These are phyloP conservation scores for Amblyopsis hoosieri DNA, from an alignment of 2,797 vertebrate species.

Conservation along the genomic window DNA sequence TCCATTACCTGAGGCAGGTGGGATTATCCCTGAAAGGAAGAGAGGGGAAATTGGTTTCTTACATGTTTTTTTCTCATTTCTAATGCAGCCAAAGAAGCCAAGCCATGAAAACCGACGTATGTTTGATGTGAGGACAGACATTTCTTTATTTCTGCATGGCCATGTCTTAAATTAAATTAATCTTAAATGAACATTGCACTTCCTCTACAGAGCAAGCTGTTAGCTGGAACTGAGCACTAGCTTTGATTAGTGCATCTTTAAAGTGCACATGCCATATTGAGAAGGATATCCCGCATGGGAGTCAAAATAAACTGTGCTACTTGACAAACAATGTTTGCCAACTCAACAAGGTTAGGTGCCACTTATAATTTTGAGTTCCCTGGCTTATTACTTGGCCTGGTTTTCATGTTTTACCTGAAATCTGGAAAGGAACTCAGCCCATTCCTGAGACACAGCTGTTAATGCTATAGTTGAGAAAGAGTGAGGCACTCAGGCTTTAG, in stretches of 20 bases:
- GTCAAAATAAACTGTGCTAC: slow-evolving; percentile 9
- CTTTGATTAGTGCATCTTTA: too few species aligned
- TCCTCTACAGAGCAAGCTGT: slow-evolving; percentile 25
- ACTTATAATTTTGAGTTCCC: slow-evolving; percentile 29
- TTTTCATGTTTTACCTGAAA: slow-evolving; percentile 44
- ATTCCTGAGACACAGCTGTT: slow-evolving; percentile 63
- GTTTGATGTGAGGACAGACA: slow-evolving; percentile 63
- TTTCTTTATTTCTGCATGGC: slow-evolving; percentile 61
- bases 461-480: slow-evolving; percentile 40
- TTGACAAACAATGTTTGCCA: slow-evolving; percentile 50
- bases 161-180: slow-evolving; percentile 53
- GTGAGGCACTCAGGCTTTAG: slow-evolving; percentile 38
- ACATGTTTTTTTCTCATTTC: slow-evolving; percentile 49
- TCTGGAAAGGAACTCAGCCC: slow-evolving; percentile 46
- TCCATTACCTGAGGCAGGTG: slow-evolving; percentile 39
- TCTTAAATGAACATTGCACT: slow-evolving; percentile 35
- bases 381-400: slow-evolving; percentile 56
- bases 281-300: too few species aligned
- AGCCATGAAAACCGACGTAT: slow-evolving; percentile 67
- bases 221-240: too few species aligned
- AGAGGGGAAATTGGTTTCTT: slow-evolving; percentile 50
- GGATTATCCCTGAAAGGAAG: slow-evolving; percentile 64
- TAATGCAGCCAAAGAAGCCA: slow-evolving; percentile 48
- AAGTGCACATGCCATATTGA: too few species aligned
- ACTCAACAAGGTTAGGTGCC: slow-evolving; percentile 29